Evolutionary conservation across 2,797 vertebrate genomes (phyloP), one percentile per base, ranked within the genome.

Genomic region (Trichosurus vulpecula): DNA sequence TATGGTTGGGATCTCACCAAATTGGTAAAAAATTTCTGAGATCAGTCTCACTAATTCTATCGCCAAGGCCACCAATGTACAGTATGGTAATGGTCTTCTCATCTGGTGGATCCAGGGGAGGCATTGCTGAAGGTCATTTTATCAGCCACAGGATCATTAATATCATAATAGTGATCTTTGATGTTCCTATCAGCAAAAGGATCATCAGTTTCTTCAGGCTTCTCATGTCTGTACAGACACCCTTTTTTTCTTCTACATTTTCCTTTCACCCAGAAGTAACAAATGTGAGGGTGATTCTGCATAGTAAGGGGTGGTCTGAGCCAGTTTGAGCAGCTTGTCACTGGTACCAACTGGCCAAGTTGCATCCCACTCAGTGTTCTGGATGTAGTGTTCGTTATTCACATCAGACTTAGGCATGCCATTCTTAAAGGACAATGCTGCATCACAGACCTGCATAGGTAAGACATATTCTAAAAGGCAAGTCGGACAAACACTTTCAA

Each of bases 121-220:
- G 99, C 99, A 99, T 99, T 61, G 99, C 99, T 14, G 99, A 99
- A 0, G 99, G 99, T 96, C 99, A 98, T 96, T 99, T 99, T 99
- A 98, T 99, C 99, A 94, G 99, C 99, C 52, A 99, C 99, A 0
- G 99, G 99, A 95, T 99, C 99, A 53, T 99, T 99, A 97, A 99
- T 99, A 55, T 99, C 99, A 6, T 99, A 99, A 96, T 99, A 99
- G 97, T 99, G 99, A 97, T 99, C 99, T 97, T 99, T 99, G 91
- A 99, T 99, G 98, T 99, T 99, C 98, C 99, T 99, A 98, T 99
- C 99, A 19, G 99, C 99, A 93, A 99, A 99, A 1, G 99, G 99
- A 94, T 99, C 99, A 0, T 99, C 99, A 1, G 99, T 99, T 98
- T 99, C 99, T 30, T 99, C 99, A 92, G 99, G 99, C 94, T 99